Conservation (phyloP, 2,797 vertebrate species). For the Bovichtus diacanthus region DNA sequence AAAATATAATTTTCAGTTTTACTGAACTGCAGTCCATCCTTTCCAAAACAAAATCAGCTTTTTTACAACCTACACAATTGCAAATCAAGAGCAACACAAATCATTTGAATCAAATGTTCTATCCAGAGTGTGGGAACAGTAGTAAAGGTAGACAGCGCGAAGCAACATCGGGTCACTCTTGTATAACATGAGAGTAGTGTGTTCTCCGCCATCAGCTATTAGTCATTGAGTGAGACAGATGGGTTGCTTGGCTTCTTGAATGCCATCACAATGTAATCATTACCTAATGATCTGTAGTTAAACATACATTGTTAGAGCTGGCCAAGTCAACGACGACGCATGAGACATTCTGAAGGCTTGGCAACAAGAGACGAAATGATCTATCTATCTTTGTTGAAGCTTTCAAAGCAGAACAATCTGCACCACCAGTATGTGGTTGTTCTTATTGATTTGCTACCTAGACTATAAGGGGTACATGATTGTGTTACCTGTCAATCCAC, state of each 20-base stretch:
- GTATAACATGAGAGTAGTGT: slow-evolving; percentile 44
- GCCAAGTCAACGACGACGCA: background rate
- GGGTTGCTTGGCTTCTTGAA: slow-evolving; percentile 44
- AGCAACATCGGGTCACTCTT: slow-evolving; percentile 59
- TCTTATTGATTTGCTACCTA: background rate
- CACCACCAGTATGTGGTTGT: background rate
- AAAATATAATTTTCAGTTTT: slow-evolving; percentile 26
- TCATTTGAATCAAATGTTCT: slow-evolving; percentile 70
- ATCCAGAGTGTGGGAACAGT: slow-evolving; percentile 59
- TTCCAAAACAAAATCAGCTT: slow-evolving; percentile 61
- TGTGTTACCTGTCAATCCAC: no score
- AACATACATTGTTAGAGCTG: background rate
- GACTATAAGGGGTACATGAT: no score
- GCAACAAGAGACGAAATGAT: background rate
- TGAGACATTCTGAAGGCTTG: background rate
- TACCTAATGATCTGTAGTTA: slow-evolving; percentile 25
- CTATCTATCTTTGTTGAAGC: background rate
- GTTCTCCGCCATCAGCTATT: slow-evolving; percentile 50
- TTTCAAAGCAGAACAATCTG: background rate
- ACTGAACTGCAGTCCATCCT: slow-evolving; percentile 55
- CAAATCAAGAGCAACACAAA: slow-evolving; percentile 67
- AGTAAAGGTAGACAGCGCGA: slow-evolving; percentile 55
- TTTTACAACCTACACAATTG: slow-evolving; percentile 68
- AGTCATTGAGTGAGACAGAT: slow-evolving; percentile 59
- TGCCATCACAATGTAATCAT: slow-evolving; percentile 37